Percentiles rank a stretch among this genome's conserved stretches.
Conservation (phyloP, 2,888 invertebrate genomes). For the Dione vanillae region DNA sequence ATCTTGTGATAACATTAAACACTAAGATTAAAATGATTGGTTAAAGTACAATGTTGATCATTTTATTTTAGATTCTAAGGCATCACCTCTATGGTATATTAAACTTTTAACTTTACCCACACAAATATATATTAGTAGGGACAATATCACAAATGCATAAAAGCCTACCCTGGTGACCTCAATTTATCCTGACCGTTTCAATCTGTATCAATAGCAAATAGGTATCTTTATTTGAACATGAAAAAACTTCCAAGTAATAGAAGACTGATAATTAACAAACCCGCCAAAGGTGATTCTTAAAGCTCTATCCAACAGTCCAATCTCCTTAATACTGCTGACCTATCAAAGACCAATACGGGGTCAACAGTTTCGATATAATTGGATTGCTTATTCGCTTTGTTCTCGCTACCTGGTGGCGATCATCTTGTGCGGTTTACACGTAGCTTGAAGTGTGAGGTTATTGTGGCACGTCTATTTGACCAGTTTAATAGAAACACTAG, state of each 20-base stretch:
- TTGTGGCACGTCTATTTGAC: background rate
- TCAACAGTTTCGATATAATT: conserved; percentile 47
- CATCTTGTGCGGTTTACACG: conserved; percentile 17
- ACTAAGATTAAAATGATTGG: too few species aligned
- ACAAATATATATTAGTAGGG: too few species aligned
- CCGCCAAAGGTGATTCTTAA: conserved; percentile 25
- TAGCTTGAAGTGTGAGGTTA: conserved; percentile 26
- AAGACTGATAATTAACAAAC: conserved; percentile 25
- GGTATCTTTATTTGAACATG: conserved; percentile 2
- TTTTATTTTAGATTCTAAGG: too few species aligned
- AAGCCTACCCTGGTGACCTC: too few species aligned
- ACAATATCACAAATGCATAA: too few species aligned
- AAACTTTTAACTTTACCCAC: too few species aligned
- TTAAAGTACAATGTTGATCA: too few species aligned
- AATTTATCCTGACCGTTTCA: background rate
- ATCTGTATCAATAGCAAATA: background rate
- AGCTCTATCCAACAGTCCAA: conserved; percentile 35
- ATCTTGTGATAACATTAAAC: too few species aligned
- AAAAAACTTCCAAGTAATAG: background rate
- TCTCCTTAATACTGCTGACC: conserved; percentile 45
- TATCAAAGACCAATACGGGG: conserved; percentile 44
- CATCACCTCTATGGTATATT: too few species aligned
- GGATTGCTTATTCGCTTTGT: conserved; percentile 49
- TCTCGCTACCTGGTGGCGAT: conserved; percentile 35
- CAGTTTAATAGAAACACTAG: background rate